Evolutionary conservation across 2,113 vertebrate species (phyloP), one percentile per base, ranked within the genome.

Genomic region (Oreochromis niloticus): DNA sequence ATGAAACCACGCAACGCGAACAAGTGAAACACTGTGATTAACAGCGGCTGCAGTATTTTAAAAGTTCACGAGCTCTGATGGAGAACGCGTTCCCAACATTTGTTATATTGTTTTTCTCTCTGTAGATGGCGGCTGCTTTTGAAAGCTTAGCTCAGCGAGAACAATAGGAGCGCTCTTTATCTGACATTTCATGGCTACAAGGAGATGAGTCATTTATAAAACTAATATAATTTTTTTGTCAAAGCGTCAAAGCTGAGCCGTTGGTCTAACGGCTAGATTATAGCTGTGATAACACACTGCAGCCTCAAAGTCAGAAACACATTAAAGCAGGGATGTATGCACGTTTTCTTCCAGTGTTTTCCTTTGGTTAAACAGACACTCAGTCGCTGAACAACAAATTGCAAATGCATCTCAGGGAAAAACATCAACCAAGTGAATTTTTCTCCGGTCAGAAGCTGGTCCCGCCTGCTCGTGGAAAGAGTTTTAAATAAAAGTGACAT

Each of bases 31-130:
- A 3, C 41, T 48, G 68, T 75, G 24, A 48, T 75, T 75, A 75
- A 30, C 14, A 5, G 68, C 6, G 24, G 22, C 41, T 17, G 68
- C 6, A 9, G 68, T 30, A 9, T 71, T 71, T 43, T 9, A 30
- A 19, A 75, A 19, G 4, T 48, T 27, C 0, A 13, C 1, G 3
- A 68, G 34, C n/a, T 41, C 63, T 73, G 22, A 73, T 27, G 41
- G 24, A 11, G 9, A 48, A 48, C 9, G 4, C 2, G 8, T 75
- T 75, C 5, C 24, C 9, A 48, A 7, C 68, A 3, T 75, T 75
- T 75, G 5, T 48, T 75, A 19, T 30, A 17, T 48, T 30, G 24
- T 48, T 6, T 30, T 3, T 75, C 5, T 71, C n/a, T 48, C 41
- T 48, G 41, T 27, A 46, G 24, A 46, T 46, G 68, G 68, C 3